Percentiles rank a stretch among this genome's conserved stretches.
phyloP scores from a whole-genome alignment of 2,113 vertebrate species.

The Nansenia antarctica region DNA sequence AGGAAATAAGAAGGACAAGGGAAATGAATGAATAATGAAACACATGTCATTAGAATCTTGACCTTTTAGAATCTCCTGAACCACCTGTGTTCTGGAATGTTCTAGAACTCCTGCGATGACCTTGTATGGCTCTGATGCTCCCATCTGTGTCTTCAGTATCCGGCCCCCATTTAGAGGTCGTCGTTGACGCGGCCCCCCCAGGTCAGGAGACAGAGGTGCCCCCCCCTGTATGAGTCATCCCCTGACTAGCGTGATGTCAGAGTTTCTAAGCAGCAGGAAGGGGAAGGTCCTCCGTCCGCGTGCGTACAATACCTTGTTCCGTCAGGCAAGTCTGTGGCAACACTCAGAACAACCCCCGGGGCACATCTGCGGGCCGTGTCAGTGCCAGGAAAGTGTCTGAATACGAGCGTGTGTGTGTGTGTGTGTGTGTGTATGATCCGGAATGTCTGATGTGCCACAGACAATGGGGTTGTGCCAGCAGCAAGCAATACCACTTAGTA shows the following conservation, averaged over 20 bases:
- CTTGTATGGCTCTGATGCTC: neutral
- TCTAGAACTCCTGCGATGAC: neutral
- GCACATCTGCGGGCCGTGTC: constrained; percentile 42
- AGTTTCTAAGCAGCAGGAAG: constrained; percentile 27
- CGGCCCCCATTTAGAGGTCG: neutral
- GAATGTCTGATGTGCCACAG: neutral
- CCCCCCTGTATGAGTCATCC: neutral
- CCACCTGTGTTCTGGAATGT: neutral
- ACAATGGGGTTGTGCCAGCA: constrained; percentile 2
- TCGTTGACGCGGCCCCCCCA: neutral
- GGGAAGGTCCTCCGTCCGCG: constrained; percentile 16
- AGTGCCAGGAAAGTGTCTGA: constrained; percentile 49
- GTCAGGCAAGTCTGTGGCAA: constrained; percentile 23
- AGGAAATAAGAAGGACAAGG: too few relatives aligned
- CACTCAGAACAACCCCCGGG: constrained; percentile 10
- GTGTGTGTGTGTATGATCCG: constrained; percentile 9
- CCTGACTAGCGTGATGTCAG: constrained; percentile 1
- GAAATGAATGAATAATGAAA: too few relatives aligned
- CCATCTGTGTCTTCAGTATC: neutral
- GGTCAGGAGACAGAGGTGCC: constrained; percentile 20
- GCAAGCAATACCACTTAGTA: neutral
- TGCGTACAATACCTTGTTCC: neutral
- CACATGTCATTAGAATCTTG: too few relatives aligned
- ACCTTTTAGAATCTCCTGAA: neutral
- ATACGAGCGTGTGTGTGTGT: constrained; percentile 27